Conservation (phyloP, 2,113 vertebrate genomes). For the rabbit (Oryctolagus cuniculus) region mOryCun1.1 NC_091443.1:6401501-6402000, state of each 20-base stretch:
- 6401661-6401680: constrained; percentile 40
- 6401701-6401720: not conserved
- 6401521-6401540: too few relatives aligned
- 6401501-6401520: too few relatives aligned
- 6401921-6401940: not conserved
- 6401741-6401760: not conserved
- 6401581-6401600: not conserved
- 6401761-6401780: constrained; percentile 24
- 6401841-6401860: not conserved
- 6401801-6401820: not conserved
- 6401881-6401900: not conserved
- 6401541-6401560: too few relatives aligned
- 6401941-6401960: constrained; percentile 12
- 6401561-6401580: not conserved
- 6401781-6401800: not conserved
- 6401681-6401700: not conserved
- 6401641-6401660: not conserved
- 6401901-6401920: not conserved
- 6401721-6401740: not conserved
- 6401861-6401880: not conserved
- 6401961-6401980: not conserved
- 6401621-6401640: constrained; percentile 1
- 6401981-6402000: not conserved
- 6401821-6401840: constrained; percentile 1
- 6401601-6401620: too few relatives aligned